Base-by-base conservation (phyloP, 2,888 invertebrate species). In the Perizoma flavofasciatum region DNA sequence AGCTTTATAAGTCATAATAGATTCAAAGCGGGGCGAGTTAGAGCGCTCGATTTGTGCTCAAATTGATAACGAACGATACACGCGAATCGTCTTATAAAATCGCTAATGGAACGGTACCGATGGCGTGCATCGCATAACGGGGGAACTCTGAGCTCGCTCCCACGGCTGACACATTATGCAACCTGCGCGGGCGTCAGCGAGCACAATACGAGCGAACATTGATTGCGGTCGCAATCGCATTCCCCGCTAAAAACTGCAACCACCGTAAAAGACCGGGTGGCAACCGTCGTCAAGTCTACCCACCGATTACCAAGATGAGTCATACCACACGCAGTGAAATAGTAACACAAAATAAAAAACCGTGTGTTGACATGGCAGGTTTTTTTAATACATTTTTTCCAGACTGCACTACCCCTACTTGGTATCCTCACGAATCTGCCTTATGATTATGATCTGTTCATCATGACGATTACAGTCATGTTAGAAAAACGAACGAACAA, bases 71-170 rank as follows among this genome's bases (percentile, higher is more conserved):
- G 79, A 75, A 63, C 59, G 79, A 86, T 88, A 88, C 88, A 89
- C 85, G 88, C 85, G 88, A 89, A 85, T 87, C 83, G 84, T 89
- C 86, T 89, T 88, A 91, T 90, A 90, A 89, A 89, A 90, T 92
- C 88, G 81, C 83, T 86, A 88, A 87, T 87, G 79, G 86, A 90
- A 92, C 91, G 92, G 91, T 90, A 92, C 83, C 75, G 79, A 79
- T 86, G 85, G 87, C 89, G 89, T 89, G 88, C 85, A 87, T 87
- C 89, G 86, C 85, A 85, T 92, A 91, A 89, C 91, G 90, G 91
- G 81, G 75, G 71, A 69, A 68, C 65, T 58, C 73, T 71, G 74
- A 70, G 79, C 71, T 69, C 78, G 85, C 86, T 90, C 90, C 89
- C 90, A 91, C 90, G 89, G 80, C 83, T 78, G 77, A 82, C 83